These are phyloP conservation scores for Panthera tigris DNA, from an alignment of 2,113 vertebrate species.

Conservation along the genomic window DNA sequence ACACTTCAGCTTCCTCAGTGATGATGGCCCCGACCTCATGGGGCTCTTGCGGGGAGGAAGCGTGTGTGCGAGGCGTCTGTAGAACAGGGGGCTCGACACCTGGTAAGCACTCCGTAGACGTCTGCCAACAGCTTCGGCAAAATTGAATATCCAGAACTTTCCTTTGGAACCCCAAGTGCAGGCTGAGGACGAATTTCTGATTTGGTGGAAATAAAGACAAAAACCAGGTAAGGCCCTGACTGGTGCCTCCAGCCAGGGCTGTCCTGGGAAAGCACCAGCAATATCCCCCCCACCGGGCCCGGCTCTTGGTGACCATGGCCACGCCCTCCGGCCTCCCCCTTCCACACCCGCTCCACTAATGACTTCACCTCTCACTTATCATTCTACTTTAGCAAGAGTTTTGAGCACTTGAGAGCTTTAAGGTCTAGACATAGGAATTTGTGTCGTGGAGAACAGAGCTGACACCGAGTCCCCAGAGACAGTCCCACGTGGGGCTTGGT, in stretches of 20 bases:
- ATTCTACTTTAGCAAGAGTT: no score
- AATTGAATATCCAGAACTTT: not conserved
- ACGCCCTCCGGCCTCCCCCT: accelerated
- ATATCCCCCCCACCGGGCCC: accelerated
- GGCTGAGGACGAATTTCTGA: not conserved
- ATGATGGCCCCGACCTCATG: accelerated
- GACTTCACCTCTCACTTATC: accelerated
- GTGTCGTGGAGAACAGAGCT: not conserved
- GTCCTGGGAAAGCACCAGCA: accelerated
- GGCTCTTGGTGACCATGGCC: not conserved
- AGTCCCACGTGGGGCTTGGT: not conserved
- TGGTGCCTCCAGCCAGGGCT: not conserved
- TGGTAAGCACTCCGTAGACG: no score
- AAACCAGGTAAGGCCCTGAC: accelerated
- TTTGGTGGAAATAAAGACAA: not conserved
- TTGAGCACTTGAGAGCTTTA: accelerated
- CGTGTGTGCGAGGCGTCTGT: accelerated
- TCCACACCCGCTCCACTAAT: not conserved
- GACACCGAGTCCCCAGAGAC: not conserved
- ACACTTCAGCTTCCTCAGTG: no score
- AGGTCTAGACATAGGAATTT: not conserved
- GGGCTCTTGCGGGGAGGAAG: not conserved
- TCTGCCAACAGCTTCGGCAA: accelerated
- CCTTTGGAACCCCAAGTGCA: not conserved
- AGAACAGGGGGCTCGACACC: accelerated